Base-by-base conservation (phyloP, 2,113 vertebrate genomes). In the Varanus salvator region DNA sequence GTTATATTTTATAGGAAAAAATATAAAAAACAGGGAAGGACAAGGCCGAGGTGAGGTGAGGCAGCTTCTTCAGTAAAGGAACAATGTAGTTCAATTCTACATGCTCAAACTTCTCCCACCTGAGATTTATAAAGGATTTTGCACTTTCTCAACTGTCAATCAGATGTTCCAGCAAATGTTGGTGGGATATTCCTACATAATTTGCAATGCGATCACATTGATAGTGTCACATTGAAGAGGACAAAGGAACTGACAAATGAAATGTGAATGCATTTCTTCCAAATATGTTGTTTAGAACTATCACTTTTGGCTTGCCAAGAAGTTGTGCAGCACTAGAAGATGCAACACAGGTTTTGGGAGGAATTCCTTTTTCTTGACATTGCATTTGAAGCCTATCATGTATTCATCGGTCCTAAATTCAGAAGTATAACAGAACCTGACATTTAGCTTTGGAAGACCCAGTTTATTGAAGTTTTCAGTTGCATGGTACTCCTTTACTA, bases 131-230 rank as follows among this genome's bases (percentile, higher is more conserved):
- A 92, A 89, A 94, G 91, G 74, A 87, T 91, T 90, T 86, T 92
- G 77, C 31, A 78, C 80, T 90, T 94, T 96, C 92, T 94, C 85
- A 96, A 93, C 94, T 94, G 95, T 94, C 95, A 92, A 1, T 94
- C 90, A 91, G 86, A 91, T 83, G 68, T 88, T 88, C 77, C 52
- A 29, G 48, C 1, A 74, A 92, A 91, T 96, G 96, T 92, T 93
- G 89, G 93, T 96, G 96, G 92, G 66, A 0, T 0, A 57, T 95
- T 96, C 91, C 91, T 92, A 83, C 77, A 6, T 1, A 25, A 69
- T 88, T 94, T 57, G 2, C 96, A 95, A 94, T 94, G 90, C 80
- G 15, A 68, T 95, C 90, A 96, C 92, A 88, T 80, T 85, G 90
- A 94, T 94, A 89, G 90, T 93, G 95, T 89, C 91, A 91, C 80